phyloP scores from a whole-genome alignment of 2,888 invertebrate genomes.

The Campaea margaritaria region DNA sequence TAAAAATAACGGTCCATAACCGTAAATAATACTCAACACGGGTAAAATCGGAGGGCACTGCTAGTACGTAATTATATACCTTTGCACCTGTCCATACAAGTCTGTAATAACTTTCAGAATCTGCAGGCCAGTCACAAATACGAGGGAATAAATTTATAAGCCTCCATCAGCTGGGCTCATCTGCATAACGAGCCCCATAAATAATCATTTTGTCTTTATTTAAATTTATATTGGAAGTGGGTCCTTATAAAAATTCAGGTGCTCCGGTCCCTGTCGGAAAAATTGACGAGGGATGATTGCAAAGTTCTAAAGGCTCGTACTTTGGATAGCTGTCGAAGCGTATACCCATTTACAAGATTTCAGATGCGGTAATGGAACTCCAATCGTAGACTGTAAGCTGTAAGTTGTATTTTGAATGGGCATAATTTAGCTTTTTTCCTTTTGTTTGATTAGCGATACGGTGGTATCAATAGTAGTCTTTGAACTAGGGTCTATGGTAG shows the following conservation, averaged over 20 bases:
- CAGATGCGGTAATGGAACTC: neutral
- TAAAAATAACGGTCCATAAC: too few species aligned
- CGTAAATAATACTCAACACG: too few species aligned
- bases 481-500: too few species aligned
- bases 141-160: conserved; percentile 23
- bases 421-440: too few species aligned
- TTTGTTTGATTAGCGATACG: too few species aligned
- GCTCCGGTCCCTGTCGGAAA: conserved; percentile 16
- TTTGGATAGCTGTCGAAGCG: conserved; percentile 1
- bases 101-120: neutral
- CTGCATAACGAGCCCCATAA: conserved; percentile 59
- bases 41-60: too few species aligned
- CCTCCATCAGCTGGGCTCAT: conserved; percentile 37
- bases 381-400: neutral
- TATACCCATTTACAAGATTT: neutral
- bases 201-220: conserved; percentile 62
- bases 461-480: too few species aligned
- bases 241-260: conserved; percentile 51
- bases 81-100: too few species aligned
- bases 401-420: neutral
- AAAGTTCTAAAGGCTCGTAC: neutral
- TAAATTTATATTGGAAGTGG: conserved; percentile 53
- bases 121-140: neutral
- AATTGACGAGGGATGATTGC: conserved; percentile 30
- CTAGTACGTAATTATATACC: too few species aligned